Percentiles rank a stretch among this genome's conserved stretches.
Conservation (phyloP, 1,140 invertebrate species). For the Sycophaga agraensis region DNA sequence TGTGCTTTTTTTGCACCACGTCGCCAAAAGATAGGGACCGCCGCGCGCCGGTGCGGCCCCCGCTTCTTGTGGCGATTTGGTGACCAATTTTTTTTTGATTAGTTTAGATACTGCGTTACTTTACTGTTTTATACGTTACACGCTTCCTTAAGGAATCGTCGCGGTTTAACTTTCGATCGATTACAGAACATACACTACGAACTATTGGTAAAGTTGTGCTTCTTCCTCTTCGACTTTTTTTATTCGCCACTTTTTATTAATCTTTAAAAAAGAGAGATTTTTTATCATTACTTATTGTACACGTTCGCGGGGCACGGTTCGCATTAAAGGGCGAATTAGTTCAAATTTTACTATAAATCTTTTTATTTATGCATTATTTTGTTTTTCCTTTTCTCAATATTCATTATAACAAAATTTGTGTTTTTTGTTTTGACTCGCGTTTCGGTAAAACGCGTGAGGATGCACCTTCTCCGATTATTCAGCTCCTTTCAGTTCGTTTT, state of each 20-base stretch:
- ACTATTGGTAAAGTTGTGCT: slow-evolving; percentile 56
- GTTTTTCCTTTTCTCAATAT: no score
- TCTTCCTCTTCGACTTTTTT: slow-evolving; percentile 33
- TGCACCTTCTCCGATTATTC: slow-evolving; percentile 8
- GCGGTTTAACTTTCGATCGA: slow-evolving; percentile 51
- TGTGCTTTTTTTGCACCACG: slow-evolving; percentile 39
- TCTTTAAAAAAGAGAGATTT: slow-evolving; percentile 40
- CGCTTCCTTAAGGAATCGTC: slow-evolving; percentile 25
- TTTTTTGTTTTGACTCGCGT: slow-evolving; percentile 1
- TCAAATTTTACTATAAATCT: slow-evolving; percentile 10
- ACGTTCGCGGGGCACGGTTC: slow-evolving; percentile 47
- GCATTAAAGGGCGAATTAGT: slow-evolving; percentile 31
- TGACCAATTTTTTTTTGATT: slow-evolving; percentile 41
- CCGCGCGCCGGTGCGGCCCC: slow-evolving; percentile 36
- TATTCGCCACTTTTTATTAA: slow-evolving; percentile 40
- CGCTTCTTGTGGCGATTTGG: slow-evolving; percentile 20
- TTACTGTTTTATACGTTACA: slow-evolving; percentile 29
- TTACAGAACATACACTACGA: slow-evolving; percentile 61
- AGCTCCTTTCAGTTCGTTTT: slow-evolving; percentile 11
- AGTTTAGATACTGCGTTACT: slow-evolving; percentile 38
- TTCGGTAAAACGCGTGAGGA: background rate
- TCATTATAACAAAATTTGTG: slow-evolving; percentile 6
- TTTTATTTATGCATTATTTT: background rate
- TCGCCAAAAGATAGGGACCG: slow-evolving; percentile 33
- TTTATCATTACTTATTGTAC: slow-evolving; percentile 51